Evolutionary conservation across 2,113 vertebrate genomes (phyloP).

Genomic region (Plecotus auritus): DNA sequence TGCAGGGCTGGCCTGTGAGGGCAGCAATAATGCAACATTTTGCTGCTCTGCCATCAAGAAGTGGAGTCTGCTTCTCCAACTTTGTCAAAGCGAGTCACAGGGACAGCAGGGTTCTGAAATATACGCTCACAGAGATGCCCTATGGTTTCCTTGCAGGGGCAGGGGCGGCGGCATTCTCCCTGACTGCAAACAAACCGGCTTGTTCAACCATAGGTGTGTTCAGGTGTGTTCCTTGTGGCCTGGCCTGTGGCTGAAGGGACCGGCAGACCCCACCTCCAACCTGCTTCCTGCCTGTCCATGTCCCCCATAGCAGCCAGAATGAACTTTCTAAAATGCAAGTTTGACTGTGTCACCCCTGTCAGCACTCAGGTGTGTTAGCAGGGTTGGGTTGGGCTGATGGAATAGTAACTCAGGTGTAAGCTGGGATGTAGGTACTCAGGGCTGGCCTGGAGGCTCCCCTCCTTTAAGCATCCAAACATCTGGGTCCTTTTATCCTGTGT

Average conservation of each 20-base stretch:
- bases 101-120: background rate
- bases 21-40: no score
- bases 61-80: background rate
- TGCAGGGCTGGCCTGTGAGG: background rate
- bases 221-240: background rate
- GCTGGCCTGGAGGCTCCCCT: background rate
- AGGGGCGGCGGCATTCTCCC: background rate
- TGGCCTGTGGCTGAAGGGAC: background rate
- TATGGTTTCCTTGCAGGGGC: background rate
- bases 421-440: background rate
- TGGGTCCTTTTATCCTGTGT: background rate
- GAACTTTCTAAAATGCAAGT: background rate
- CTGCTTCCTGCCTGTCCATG: background rate
- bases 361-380: background rate
- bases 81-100: background rate
- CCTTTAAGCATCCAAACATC: background rate
- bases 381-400: background rate
- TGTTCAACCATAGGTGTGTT: background rate
- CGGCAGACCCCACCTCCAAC: background rate
- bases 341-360: background rate
- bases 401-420: background rate
- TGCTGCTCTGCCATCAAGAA: background rate
- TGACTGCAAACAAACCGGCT: background rate
- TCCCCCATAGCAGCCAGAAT: background rate
- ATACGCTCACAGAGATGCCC: background rate